These are phyloP conservation scores for Neosilurus hyrtlii DNA, from an alignment of 2,797 vertebrate genomes.

Conservation along the genomic window DNA sequence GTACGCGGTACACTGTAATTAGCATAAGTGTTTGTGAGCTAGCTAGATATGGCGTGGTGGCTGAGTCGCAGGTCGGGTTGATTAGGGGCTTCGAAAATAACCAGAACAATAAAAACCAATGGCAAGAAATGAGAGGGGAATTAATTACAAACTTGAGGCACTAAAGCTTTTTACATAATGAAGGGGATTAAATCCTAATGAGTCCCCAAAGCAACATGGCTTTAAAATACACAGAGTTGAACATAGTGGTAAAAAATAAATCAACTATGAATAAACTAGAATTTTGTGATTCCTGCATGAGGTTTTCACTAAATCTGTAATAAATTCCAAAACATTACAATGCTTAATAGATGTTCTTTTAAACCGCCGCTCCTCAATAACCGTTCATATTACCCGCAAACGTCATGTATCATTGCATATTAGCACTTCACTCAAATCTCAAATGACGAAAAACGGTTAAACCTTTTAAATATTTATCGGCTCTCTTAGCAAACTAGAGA, in stretches of 20 bases:
- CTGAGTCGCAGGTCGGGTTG: neutral
- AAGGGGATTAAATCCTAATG: conserved; percentile 1
- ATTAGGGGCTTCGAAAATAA: neutral
- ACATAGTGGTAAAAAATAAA: neutral
- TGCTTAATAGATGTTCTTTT: neutral
- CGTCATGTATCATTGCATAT: neutral
- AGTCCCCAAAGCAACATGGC: conserved; percentile 17
- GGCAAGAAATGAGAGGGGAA: conserved; percentile 8
- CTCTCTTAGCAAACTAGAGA: neutral
- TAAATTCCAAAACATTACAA: neutral
- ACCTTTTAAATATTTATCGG: neutral
- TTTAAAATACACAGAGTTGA: neutral
- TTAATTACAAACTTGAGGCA: conserved; percentile 10
- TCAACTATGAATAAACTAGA: neutral
- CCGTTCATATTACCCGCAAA: neutral
- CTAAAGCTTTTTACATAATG: conserved; percentile 4
- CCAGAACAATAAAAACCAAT: neutral
- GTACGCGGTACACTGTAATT: neutral
- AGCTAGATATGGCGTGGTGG: neutral
- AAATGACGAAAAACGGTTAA: neutral
- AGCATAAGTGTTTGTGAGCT: neutral
- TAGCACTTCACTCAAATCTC: neutral
- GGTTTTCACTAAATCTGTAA: too few species aligned
- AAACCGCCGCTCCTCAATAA: neutral
- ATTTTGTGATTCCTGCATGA: neutral